Evolutionary conservation across 1,140 invertebrate genomes (phyloP).

Genomic region (Drosophila sp.): DNA sequence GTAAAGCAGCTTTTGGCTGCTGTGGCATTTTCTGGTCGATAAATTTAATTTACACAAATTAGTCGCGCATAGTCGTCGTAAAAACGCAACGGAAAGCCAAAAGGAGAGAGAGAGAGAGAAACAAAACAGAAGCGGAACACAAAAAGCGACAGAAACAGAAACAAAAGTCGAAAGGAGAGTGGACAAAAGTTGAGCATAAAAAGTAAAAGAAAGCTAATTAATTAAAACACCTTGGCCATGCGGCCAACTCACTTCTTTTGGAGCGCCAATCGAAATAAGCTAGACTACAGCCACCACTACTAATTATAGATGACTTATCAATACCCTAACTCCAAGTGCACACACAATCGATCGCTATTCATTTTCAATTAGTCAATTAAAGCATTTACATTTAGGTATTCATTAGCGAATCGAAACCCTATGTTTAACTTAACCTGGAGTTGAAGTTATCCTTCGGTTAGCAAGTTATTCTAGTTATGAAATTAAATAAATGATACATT

Average conservation of each 20-base stretch:
- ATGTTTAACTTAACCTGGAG: too few relatives aligned
- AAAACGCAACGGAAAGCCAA: slow-evolving; percentile 66
- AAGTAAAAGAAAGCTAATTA: slow-evolving; percentile 76
- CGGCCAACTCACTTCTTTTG: slow-evolving; percentile 5
- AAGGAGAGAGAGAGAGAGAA: neutral
- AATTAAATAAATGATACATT: too few relatives aligned
- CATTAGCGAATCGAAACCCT: too few relatives aligned
- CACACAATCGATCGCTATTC: too few relatives aligned
- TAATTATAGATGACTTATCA: slow-evolving; percentile 12
- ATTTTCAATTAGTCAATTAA: neutral
- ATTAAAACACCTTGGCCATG: slow-evolving; percentile 72
- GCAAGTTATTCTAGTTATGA: too few relatives aligned
- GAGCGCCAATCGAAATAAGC: slow-evolving; percentile 34
- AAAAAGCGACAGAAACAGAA: slow-evolving; percentile 27
- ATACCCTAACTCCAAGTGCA: neutral
- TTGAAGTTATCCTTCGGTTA: too few relatives aligned
- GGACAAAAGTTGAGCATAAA: slow-evolving; percentile 65
- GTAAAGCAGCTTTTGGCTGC: slow-evolving; percentile 48
- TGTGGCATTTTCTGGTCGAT: slow-evolving; percentile 78
- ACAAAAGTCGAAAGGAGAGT: slow-evolving; percentile 5
- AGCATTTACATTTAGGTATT: too few relatives aligned
- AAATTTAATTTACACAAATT: slow-evolving; percentile 82
- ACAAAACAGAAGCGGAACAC: slow-evolving; percentile 4
- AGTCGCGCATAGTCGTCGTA: slow-evolving; percentile 78
- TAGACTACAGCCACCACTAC: neutral